Evolutionary conservation across 2,113 vertebrate species (phyloP).

Genomic region (Myotis lucifugus): DNA sequence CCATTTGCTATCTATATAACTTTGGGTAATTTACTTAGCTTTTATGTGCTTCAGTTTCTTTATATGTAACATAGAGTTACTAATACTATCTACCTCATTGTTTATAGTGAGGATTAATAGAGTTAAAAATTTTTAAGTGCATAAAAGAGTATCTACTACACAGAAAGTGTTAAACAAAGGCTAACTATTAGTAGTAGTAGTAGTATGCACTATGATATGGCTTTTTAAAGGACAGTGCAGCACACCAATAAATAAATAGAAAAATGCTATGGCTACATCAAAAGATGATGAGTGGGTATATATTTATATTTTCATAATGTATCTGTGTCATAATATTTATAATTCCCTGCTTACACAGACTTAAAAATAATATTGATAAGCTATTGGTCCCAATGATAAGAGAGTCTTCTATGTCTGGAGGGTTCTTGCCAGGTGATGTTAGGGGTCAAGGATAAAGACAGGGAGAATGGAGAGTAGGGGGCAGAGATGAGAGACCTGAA

Average conservation of each 20-base stretch:
- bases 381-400: neutral
- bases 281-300: neutral
- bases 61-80: neutral
- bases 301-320: neutral
- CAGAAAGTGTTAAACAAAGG: neutral
- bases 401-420: neutral
- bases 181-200: neutral
- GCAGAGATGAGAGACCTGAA: neutral
- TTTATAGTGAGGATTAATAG: neutral
- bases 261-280: neutral
- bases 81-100: neutral
- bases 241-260: neutral
- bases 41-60: neutral
- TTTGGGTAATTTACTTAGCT: neutral
- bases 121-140: neutral
- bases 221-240: neutral
- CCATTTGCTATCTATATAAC: neutral
- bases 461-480: neutral
- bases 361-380: neutral
- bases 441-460: neutral
- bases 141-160: neutral
- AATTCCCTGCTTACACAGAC: neutral
- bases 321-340: neutral
- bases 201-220: neutral
- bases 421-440: neutral